phyloP scores from a whole-genome alignment of 2,888 invertebrate genomes.

The Minunthozetes semirufus region DNA sequence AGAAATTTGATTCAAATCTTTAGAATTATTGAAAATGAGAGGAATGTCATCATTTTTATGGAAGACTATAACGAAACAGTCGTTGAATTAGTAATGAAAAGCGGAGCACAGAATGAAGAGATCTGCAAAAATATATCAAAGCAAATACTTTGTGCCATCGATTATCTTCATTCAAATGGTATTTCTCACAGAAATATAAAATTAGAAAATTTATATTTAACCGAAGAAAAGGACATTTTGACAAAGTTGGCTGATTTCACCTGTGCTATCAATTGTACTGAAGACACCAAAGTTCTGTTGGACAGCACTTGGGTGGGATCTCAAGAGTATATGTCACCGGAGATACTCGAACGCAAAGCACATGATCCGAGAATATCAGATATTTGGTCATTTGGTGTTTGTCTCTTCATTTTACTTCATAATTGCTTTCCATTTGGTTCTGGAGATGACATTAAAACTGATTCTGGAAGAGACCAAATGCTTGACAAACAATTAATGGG shows the following conservation, averaged over 20 bases:
- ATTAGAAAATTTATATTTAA: conserved; percentile 1
- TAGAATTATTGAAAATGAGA: background rate
- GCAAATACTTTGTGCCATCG: background rate
- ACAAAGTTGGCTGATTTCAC: background rate
- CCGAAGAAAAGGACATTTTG: background rate
- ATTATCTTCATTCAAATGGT: background rate
- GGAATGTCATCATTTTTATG: background rate
- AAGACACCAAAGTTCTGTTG: background rate
- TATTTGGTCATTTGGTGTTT: conserved; percentile 3
- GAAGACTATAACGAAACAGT: background rate
- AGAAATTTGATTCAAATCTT: background rate
- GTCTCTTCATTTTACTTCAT: background rate
- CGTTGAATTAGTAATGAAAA: background rate
- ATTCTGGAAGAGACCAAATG: conserved; percentile 10
- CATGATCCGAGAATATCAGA: background rate
- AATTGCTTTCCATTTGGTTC: conserved; percentile 4
- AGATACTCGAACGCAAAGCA: background rate
- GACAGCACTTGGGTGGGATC: background rate
- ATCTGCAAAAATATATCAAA: background rate
- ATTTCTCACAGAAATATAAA: conserved; percentile 2
- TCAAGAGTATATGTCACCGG: background rate
- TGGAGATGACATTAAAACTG: background rate
- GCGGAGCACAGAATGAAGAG: background rate
- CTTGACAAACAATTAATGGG: background rate
- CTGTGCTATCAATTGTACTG: background rate